A percentile compares a stretch with the other conserved stretches of the same genome.
phyloP scores from a whole-genome alignment of 2,797 vertebrate genomes.

The Cephalopachus bancanus region DNA sequence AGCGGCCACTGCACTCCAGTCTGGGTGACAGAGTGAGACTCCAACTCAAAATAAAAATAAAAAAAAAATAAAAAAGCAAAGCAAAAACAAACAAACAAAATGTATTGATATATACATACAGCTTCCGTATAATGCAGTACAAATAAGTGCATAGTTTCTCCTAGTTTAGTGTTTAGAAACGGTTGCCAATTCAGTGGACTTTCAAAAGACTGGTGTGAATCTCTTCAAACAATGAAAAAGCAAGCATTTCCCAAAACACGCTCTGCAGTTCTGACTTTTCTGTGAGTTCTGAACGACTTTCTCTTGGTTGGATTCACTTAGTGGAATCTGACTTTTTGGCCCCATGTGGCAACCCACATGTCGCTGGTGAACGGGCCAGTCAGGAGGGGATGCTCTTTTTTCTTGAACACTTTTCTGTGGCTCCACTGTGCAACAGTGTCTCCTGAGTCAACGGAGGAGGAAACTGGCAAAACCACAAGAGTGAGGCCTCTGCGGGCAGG shows the following conservation, averaged over 20 bases:
- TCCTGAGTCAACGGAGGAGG: neutral
- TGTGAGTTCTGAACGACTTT: neutral
- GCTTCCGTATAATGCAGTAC: neutral
- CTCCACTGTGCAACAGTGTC: neutral
- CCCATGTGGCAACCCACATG: neutral
- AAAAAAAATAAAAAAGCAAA: too few species aligned
- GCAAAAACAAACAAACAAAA: too few species aligned
- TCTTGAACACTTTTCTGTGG: neutral
- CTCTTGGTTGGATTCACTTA: neutral
- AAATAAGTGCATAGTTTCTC: neutral
- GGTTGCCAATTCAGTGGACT: neutral
- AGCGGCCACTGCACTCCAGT: too few species aligned
- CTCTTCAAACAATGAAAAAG: neutral
- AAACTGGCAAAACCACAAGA: neutral
- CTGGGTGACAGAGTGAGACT: too few species aligned
- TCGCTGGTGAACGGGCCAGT: neutral
- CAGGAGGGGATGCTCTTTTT: neutral
- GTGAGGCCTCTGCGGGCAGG: neutral
- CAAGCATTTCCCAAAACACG: neutral
- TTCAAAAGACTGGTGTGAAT: neutral
- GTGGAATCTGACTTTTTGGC: neutral
- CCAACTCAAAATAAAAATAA: too few species aligned
- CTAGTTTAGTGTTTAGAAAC: neutral
- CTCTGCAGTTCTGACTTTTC: neutral
- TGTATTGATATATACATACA: neutral